Evolutionary conservation across 2,888 invertebrate species (phyloP).

Genomic region (Branchipolynoe longqiensis): DNA sequence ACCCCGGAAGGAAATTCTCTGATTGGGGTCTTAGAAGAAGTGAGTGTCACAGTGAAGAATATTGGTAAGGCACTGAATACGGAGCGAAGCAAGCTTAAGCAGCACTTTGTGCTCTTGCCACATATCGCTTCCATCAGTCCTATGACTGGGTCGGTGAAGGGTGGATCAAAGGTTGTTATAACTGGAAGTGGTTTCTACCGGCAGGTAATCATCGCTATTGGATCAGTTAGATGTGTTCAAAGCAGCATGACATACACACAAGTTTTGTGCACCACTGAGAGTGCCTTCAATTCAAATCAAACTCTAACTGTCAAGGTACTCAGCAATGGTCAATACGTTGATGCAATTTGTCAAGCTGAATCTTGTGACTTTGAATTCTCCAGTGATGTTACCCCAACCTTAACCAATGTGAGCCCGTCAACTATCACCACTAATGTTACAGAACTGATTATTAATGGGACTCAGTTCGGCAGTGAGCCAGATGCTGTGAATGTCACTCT

Average conservation of each 20-base stretch:
- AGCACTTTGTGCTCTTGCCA: conserved; percentile 63
- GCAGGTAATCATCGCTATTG: neutral
- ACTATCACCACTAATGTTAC: conserved; percentile 61
- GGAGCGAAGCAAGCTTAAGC: neutral
- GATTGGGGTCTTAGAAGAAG: neutral
- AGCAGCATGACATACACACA: conserved; percentile 48
- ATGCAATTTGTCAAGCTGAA: conserved; percentile 36
- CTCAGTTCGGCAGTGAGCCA: conserved; percentile 70
- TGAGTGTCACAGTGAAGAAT: conserved; percentile 23
- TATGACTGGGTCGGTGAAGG: conserved; percentile 25
- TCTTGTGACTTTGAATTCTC: conserved; percentile 60
- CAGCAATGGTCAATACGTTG: neutral
- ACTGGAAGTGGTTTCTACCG: conserved; percentile 37
- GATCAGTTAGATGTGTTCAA: neutral
- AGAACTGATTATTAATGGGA: conserved; percentile 67
- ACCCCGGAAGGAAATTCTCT: neutral
- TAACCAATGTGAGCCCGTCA: conserved; percentile 71
- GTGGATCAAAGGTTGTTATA: conserved; percentile 55
- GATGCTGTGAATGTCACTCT: conserved; percentile 66
- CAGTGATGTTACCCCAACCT: conserved; percentile 70
- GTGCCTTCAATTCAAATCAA: conserved; percentile 16
- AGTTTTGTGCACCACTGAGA: conserved; percentile 57
- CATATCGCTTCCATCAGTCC: conserved; percentile 46
- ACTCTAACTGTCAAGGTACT: conserved; percentile 43
- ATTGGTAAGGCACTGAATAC: conserved; percentile 37